Evolutionary conservation across 2,797 vertebrate genomes (phyloP).

Genomic region (Labeo calbasu): DNA sequence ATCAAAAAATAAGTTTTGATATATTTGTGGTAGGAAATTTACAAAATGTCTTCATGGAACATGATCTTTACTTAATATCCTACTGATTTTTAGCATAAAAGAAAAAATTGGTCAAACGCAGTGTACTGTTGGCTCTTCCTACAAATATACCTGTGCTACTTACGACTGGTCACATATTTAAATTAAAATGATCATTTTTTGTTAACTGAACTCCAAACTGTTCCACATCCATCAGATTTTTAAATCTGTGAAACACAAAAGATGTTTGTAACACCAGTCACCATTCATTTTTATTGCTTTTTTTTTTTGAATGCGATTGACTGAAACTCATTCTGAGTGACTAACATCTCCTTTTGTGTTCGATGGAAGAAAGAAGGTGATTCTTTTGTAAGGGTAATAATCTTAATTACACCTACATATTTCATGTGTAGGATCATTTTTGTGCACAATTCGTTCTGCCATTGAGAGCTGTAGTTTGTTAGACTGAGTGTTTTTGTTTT

Average conservation of each 20-base stretch:
- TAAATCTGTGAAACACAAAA: not conserved
- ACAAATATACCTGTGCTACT: no score
- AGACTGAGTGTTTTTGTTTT: not conserved
- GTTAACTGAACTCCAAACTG: not conserved
- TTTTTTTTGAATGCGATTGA: not conserved
- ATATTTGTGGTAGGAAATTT: no score
- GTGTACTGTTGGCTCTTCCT: no score
- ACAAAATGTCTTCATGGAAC: no score
- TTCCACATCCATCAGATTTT: not conserved
- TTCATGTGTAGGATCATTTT: not conserved
- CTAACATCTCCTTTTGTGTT: conserved; percentile 7
- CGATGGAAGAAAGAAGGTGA: not conserved
- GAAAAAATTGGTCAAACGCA: no score
- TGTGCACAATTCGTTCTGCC: not conserved
- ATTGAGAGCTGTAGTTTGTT: not conserved
- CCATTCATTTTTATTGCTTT: not conserved
- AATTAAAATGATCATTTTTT: not conserved
- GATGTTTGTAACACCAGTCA: not conserved
- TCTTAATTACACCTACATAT: not conserved
- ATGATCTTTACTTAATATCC: no score
- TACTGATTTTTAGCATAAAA: no score
- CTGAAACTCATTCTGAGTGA: not conserved
- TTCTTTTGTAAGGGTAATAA: not conserved
- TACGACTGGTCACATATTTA: not conserved
- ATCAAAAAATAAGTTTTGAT: no score